Evolutionary conservation across 2,888 invertebrate species (phyloP).

Genomic region (Macaria liturata): DNA sequence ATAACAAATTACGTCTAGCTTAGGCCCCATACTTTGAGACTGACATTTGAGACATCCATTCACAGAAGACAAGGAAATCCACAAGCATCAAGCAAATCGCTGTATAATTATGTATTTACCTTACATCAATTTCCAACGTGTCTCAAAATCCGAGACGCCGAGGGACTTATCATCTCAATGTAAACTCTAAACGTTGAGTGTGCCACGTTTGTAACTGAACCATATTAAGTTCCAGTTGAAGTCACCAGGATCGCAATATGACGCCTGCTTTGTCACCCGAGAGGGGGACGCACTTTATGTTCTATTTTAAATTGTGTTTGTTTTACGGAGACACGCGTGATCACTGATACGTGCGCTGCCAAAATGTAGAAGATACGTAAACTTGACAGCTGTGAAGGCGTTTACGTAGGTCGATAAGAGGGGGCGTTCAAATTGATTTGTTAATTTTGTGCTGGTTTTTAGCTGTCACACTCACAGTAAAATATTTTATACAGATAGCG

Average conservation of each 20-base stretch:
- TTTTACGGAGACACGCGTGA: not conserved
- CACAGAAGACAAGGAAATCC: no score
- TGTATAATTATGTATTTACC: not conserved
- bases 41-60: no score
- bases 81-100: not conserved
- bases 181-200: slow-evolving; percentile 22
- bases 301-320: slow-evolving; percentile 11
- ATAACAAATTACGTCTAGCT: no score
- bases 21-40: no score
- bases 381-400: no score
- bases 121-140: not conserved
- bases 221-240: slow-evolving; percentile 42
- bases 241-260: slow-evolving; percentile 48
- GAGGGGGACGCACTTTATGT: slow-evolving; percentile 36
- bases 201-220: slow-evolving; percentile 41
- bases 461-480: no score
- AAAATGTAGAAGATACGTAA: no score
- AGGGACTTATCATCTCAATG: slow-evolving; percentile 13
- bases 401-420: no score
- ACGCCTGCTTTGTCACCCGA: slow-evolving; percentile 44
- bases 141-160: slow-evolving; percentile 2
- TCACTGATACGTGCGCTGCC: no score
- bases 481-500: no score
- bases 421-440: no score
- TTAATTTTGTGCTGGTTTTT: no score